Evolutionary conservation across 37 sponge, comb jelly and placozoan genomes (phyloP).

Genomic region (Axinella damicornis): DNA sequence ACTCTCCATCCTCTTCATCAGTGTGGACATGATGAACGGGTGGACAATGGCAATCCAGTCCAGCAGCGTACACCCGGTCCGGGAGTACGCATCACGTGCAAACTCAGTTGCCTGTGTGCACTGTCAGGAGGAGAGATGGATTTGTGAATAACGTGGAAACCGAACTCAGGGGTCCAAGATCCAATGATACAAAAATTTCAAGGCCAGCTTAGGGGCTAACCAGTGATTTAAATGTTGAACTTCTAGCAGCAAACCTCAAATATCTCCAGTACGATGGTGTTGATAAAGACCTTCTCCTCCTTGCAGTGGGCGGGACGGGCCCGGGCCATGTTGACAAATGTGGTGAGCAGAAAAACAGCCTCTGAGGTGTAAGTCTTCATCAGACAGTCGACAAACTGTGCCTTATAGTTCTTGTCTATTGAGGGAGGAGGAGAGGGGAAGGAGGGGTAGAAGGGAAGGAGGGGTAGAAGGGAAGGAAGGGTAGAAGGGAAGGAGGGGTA

Average conservation of each 20-base stretch:
- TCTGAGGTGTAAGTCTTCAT: conserved; percentile 88
- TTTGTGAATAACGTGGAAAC: too few relatives aligned
- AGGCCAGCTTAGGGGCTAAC: neutral
- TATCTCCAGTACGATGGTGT: conserved; percentile 73
- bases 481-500: too few relatives aligned
- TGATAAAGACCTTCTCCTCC: conserved; percentile 76
- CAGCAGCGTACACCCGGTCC: conserved; percentile 67
- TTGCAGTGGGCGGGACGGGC: conserved; percentile 48
- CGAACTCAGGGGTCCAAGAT: too few relatives aligned
- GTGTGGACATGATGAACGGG: conserved; percentile 69
- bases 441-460: neutral
- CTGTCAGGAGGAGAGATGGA: too few relatives aligned
- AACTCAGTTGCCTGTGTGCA: conserved; percentile 77
- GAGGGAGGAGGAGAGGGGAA: neutral
- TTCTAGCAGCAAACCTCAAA: conserved; percentile 71
- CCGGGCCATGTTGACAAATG: conserved; percentile 93
- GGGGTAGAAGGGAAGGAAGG: too few relatives aligned
- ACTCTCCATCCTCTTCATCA: conserved; percentile 50
- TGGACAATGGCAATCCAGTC: conserved; percentile 82
- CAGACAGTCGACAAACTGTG: conserved; percentile 82
- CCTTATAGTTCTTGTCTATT: conserved; percentile 55
- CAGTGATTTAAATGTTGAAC: too few relatives aligned
- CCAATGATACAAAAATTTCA: too few relatives aligned
- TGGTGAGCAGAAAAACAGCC: conserved; percentile 89
- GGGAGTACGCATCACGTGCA: conserved; percentile 83